Base-by-base conservation (phyloP, 2,113 vertebrate species). In the Passer domesticus region DNA sequence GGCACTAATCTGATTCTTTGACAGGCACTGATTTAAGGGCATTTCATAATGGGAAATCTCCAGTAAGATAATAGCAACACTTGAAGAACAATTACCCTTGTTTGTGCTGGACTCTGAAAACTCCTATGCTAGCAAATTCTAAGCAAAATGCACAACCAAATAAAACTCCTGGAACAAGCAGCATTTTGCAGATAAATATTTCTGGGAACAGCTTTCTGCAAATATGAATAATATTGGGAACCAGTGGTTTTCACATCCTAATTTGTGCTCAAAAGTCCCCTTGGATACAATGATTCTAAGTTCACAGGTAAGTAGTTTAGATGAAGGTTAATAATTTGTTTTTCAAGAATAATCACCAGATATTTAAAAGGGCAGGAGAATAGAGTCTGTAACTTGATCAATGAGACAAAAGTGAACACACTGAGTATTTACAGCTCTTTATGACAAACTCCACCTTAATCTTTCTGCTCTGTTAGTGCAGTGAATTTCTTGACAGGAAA, bases 101-200 rank as follows among this genome's bases (percentile, higher is more conserved):
- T 96, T 85, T 97, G 95, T 52, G 56, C 30, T 85, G 79, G n/a
- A 82, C 49, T 80, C 70, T 44, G 80, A 94, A 96, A 96, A 86
- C 64, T n/a, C 77, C 39, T 46, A 66, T 70, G 35, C 7, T 64
- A 94, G 90, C 81, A 95, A 95, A 87, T 11, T 3, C 69, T 95
- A 93, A 92, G 77, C 63, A 95, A 96, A 96, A 92, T 56, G 7
- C 90, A 92, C 95, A 92, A 95, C 35, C 94, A 95, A 96, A 91
- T 80, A 94, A 96, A 95, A 64, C 72, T 92, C 89, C 94, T 20
- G 25, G 83, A 97, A 96, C 37, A 91, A 87, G 41, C 46, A 83
- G 8, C n/a, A 37, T 86, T 95, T 92, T 93, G 69, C 84, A 97
- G 86, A 77, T 41, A 92, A 89, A 60, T 89, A 79, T 83, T 91